phyloP scores from a whole-genome alignment of 2,113 vertebrate genomes.

The Bujurquina vittata region DNA sequence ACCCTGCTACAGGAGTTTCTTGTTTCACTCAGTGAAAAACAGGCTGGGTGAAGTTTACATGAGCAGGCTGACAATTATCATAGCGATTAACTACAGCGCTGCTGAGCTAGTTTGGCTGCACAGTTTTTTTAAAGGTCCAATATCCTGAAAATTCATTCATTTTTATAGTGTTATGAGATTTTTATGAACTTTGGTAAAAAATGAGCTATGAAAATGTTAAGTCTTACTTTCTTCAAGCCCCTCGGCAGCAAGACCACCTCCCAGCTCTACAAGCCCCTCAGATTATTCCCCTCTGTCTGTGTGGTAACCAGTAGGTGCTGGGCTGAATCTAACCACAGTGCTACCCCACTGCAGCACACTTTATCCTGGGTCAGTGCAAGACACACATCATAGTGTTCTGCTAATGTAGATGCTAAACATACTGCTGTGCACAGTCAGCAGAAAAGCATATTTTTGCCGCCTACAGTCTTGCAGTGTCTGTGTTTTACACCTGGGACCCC shows the following conservation, averaged over 20 bases:
- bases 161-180: fast-evolving
- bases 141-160: not conserved
- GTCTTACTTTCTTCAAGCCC: too few species aligned
- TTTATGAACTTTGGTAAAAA: not conserved
- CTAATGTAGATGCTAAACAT: not conserved
- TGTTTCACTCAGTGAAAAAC: not conserved
- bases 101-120: not conserved
- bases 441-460: not conserved
- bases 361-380: not conserved
- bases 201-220: not conserved
- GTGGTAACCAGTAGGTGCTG: not conserved
- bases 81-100: not conserved
- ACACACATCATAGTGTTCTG: not conserved
- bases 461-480: not conserved
- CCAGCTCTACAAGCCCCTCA: not conserved
- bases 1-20: not conserved
- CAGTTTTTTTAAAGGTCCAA: not conserved
- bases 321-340: too few species aligned
- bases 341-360: too few species aligned
- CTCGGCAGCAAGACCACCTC: not conserved
- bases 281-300: not conserved
- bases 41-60: not conserved
- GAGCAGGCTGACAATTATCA: not conserved
- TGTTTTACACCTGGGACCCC: not conserved
- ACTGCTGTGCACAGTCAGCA: not conserved